Evolutionary conservation across 2,113 vertebrate genomes (phyloP).

Genomic region (Pterocles gutturalis): DNA sequence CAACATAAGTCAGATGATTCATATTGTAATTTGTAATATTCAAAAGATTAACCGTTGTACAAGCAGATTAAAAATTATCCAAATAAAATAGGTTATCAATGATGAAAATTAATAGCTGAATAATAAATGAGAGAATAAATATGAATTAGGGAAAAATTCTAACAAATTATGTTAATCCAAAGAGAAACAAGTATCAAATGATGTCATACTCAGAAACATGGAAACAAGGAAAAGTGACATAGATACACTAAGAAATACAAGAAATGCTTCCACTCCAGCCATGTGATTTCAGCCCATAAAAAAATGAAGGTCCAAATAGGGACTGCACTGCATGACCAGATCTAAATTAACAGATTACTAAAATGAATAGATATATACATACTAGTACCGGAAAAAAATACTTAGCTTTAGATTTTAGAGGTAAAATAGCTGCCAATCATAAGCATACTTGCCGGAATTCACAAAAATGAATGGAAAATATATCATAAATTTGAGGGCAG

Average conservation of each 20-base stretch:
- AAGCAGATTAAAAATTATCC: background rate
- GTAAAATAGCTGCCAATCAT: background rate
- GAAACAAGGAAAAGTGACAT: background rate
- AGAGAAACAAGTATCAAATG: background rate
- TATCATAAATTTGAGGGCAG: background rate
- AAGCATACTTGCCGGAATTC: background rate
- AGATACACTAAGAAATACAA: background rate
- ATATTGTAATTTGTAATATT: background rate
- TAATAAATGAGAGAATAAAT: background rate
- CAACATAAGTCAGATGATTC: background rate
- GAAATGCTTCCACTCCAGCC: background rate
- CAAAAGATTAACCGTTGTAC: background rate
- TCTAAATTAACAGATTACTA: background rate
- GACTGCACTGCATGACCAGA: background rate
- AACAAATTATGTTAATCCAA: background rate
- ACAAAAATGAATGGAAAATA: background rate
- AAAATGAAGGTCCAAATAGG: background rate
- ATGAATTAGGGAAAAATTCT: background rate
- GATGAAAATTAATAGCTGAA: background rate
- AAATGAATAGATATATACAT: background rate
- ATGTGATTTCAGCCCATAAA: background rate
- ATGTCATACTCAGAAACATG: background rate
- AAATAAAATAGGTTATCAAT: background rate
- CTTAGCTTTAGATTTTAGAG: background rate
- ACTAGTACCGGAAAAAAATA: background rate